phyloP scores from a whole-genome alignment of 2,797 vertebrate species.

The Sebastes minor region DNA sequence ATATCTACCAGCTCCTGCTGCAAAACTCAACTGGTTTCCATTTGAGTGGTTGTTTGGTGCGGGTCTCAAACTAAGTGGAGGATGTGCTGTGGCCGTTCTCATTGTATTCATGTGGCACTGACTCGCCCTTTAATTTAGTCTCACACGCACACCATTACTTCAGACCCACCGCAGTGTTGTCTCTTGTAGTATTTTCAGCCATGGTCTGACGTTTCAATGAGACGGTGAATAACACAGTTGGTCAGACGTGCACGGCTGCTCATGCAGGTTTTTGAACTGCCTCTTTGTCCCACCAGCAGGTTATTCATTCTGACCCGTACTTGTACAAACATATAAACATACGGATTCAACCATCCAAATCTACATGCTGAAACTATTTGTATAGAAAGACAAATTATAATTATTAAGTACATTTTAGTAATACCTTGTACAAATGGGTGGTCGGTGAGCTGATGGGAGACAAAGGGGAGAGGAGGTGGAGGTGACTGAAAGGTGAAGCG shows the following conservation, averaged over 20 bases:
- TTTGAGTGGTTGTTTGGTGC: background rate
- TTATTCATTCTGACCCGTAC: background rate
- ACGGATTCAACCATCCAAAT: background rate
- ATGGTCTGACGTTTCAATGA: background rate
- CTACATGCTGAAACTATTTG: background rate
- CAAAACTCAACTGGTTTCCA: background rate
- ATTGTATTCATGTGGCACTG: conserved; percentile 13
- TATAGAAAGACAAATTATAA: background rate
- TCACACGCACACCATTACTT: background rate
- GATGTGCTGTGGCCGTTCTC: background rate
- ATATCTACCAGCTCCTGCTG: background rate
- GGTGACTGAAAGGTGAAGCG: background rate
- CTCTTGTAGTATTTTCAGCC: conserved; percentile 6
- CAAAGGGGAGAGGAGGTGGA: conserved; percentile 1
- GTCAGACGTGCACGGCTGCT: background rate
- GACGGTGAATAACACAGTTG: background rate
- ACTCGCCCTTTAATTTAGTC: conserved; percentile 13
- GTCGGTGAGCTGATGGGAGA: background rate
- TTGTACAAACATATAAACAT: background rate
- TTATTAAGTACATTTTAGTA: background rate
- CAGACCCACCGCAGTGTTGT: background rate
- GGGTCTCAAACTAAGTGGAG: conserved; percentile 21
- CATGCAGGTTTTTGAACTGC: background rate
- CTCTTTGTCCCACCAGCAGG: conserved; percentile 1
- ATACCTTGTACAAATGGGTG: background rate